A percentile compares a stretch with the other conserved stretches of the same genome.
phyloP scores from a whole-genome alignment of 2,888 invertebrate genomes.

The Pyrocoelia pectoralis region DNA sequence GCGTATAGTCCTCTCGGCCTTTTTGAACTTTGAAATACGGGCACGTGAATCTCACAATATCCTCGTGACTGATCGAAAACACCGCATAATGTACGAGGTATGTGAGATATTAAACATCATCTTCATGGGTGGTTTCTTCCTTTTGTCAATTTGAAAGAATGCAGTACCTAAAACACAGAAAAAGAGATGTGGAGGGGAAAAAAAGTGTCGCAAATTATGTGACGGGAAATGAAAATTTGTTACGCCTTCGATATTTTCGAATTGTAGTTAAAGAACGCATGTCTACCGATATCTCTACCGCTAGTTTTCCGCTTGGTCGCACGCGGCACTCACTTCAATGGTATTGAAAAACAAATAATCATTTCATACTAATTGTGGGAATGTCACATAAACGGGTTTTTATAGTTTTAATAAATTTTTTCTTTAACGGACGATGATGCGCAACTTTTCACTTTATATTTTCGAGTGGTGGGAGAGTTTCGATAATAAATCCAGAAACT shows the following conservation, averaged over 20 bases:
- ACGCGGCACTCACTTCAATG: slow-evolving; percentile 32
- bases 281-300: slow-evolving; percentile 33
- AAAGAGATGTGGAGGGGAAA: not conserved
- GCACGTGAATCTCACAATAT: slow-evolving; percentile 51
- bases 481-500: slow-evolving; percentile 9
- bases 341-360: slow-evolving; percentile 35
- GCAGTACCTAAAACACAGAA: too few species aligned
- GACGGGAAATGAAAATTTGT: slow-evolving; percentile 41
- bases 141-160: slow-evolving; percentile 3
- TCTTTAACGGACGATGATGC: slow-evolving; percentile 13
- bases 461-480: slow-evolving; percentile 19
- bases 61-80: slow-evolving; percentile 48
- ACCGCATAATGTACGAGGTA: slow-evolving; percentile 31
- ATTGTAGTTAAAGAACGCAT: slow-evolving; percentile 31
- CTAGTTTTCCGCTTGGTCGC: slow-evolving; percentile 36
- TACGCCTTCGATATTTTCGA: slow-evolving; percentile 34
- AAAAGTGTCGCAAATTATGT: slow-evolving; percentile 34
- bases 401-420: slow-evolving; percentile 27
- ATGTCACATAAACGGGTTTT: slow-evolving; percentile 29
- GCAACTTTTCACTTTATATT: slow-evolving; percentile 6
- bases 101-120: slow-evolving; percentile 20
- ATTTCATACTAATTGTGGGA: slow-evolving; percentile 32
- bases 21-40: slow-evolving; percentile 48
- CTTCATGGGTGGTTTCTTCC: slow-evolving; percentile 29
- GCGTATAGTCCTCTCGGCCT: slow-evolving; percentile 43